Conservation (phyloP, 2,888 invertebrate species). For the Platycheirus rosarum region DNA sequence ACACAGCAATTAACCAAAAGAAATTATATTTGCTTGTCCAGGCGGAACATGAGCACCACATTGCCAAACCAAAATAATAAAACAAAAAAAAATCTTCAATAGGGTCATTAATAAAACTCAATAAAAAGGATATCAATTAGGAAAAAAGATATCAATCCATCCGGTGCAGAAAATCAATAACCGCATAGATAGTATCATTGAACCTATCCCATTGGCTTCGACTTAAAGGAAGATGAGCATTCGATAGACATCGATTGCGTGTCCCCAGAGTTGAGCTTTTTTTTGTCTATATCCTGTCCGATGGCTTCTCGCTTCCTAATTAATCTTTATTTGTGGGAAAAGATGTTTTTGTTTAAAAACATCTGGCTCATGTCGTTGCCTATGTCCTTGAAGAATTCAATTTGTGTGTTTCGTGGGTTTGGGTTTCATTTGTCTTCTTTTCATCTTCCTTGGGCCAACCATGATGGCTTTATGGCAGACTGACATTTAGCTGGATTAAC, state of each 20-base stretch:
- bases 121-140: constrained; percentile 70
- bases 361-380: constrained; percentile 35
- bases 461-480: constrained; percentile 56
- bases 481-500: constrained; percentile 61
- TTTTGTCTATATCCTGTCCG: neutral
- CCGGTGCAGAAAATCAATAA: constrained; percentile 61
- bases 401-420: constrained; percentile 2
- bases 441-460: neutral
- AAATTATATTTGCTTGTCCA: constrained; percentile 54
- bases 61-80: constrained; percentile 1
- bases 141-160: constrained; percentile 62
- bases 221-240: constrained; percentile 10
- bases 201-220: neutral
- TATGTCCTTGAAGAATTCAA: neutral
- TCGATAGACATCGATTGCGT: constrained; percentile 10
- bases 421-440: constrained; percentile 4
- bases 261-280: neutral
- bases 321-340: constrained; percentile 47
- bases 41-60: constrained; percentile 14
- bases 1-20: constrained; percentile 64
- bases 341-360: constrained; percentile 52
- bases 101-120: constrained; percentile 59
- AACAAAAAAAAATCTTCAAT: constrained; percentile 16
- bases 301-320: constrained; percentile 45
- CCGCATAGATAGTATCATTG: neutral